Evolutionary conservation across 2,797 vertebrate species (phyloP).

Genomic region (Gallinago nigripennis): DNA sequence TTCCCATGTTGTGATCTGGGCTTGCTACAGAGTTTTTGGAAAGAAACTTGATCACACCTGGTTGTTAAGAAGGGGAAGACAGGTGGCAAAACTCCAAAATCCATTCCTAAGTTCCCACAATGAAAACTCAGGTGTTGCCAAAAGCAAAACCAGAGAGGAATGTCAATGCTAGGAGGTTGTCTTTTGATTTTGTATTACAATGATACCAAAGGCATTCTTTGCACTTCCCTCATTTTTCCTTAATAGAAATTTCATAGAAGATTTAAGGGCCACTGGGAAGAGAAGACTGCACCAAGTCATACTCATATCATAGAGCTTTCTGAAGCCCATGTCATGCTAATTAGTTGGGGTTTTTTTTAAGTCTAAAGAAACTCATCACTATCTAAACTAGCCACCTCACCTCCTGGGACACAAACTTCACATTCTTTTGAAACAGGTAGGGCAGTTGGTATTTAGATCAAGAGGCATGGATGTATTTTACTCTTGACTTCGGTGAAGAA

Average conservation of each 20-base stretch:
- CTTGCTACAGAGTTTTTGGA: not conserved
- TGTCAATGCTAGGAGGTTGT: not conserved
- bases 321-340: not conserved
- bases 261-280: not conserved
- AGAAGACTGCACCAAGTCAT: not conserved
- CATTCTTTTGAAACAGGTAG: not conserved
- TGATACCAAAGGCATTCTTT: not conserved
- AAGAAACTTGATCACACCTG: not conserved
- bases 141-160: not conserved
- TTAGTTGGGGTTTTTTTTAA: rapidly evolving
- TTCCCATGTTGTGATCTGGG: not conserved
- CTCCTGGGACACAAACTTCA: not conserved
- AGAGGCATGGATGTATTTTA: not conserved
- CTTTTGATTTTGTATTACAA: not conserved
- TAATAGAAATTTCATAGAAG: not conserved
- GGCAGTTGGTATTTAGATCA: not conserved
- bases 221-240: not conserved
- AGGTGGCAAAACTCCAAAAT: not conserved
- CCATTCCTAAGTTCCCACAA: not conserved
- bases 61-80: not conserved
- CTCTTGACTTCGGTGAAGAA: not conserved
- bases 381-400: not conserved
- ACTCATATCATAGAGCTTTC: not conserved
- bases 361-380: not conserved
- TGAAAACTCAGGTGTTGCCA: not conserved